Evolutionary conservation across 2,113 vertebrate species (phyloP).

Genomic region (Columba janthina): DNA sequence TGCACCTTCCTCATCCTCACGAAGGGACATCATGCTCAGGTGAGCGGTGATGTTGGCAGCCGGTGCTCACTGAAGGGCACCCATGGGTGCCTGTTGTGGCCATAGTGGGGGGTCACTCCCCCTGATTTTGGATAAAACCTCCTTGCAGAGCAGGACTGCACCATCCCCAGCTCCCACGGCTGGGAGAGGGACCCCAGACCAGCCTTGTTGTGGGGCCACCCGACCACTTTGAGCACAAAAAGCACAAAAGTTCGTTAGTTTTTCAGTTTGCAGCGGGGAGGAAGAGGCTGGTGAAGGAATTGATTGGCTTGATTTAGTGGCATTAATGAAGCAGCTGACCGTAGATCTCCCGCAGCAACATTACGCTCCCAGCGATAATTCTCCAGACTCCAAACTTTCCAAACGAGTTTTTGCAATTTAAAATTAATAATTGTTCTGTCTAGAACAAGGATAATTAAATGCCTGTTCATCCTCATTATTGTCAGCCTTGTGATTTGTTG

Average conservation of each 20-base stretch:
- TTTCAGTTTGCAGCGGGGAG: background rate
- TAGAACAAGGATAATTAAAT: slow-evolving; percentile 68
- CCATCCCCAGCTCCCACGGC: fast-evolving
- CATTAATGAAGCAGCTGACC: background rate
- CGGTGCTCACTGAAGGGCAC: background rate
- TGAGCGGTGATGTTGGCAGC: no score
- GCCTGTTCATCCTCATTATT: slow-evolving; percentile 67
- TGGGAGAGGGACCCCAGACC: fast-evolving
- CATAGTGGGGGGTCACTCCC: background rate
- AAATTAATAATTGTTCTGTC: slow-evolving; percentile 71
- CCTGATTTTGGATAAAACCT: background rate
- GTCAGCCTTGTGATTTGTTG: slow-evolving; percentile 65
- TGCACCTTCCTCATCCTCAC: no score
- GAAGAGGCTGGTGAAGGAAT: background rate
- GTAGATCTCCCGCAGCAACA: background rate
- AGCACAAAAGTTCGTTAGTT: fast-evolving
- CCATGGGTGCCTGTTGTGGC: background rate
- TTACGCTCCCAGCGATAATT: background rate
- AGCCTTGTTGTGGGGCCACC: background rate
- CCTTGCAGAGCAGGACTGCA: background rate
- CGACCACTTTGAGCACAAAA: background rate
- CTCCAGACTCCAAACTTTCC: slow-evolving; percentile 63
- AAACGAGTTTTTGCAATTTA: slow-evolving; percentile 53
- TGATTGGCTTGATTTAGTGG: background rate
- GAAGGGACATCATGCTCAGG: no score